Evolutionary conservation across 2,113 vertebrate species (phyloP), one percentile per base, ranked within the genome.

Genomic region (Brachirus orientalis): DNA sequence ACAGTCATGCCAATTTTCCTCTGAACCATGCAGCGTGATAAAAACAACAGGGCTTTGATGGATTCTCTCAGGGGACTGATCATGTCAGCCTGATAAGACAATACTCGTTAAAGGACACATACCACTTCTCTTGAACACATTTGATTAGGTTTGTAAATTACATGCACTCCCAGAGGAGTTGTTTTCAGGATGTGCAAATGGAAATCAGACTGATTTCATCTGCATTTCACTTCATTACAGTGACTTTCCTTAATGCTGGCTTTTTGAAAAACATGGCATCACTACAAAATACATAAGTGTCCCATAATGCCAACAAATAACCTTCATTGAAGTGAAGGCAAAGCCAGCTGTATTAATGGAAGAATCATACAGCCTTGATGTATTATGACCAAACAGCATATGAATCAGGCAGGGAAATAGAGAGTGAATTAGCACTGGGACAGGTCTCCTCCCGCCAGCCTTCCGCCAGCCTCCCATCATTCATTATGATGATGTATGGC

Each of bases 401-500:
- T 91, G 86, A 91, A 89, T 90, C 86, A 88, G 63, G 63, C 69
- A 18, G 69, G 51, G 77, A 83, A 83, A 90, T 74, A 78, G 71
- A 88, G 79, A 90, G 79, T 77, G 83, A 89, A 90, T 91, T 86
- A 86, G 86, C 79, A 84, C 79, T 7, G 28, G 67, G 77, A 85
- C 86, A 77, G 78, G 64, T 73, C 84, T 78, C 84, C 86, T 86
- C 76, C 79, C 74, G 28, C 57, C 78, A 67, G 78, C 77, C 75
- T 68, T 75, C 70, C 64, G 19, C 72, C 76, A 72, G 75, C 77
- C 69, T 86, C 84, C 83, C 75, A 86, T 88, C 85, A 89, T 90
- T 88, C 75, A 79, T 90, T 89, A 87, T 68, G 54, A 91, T 93
- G 90, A 93, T 90, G 77, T 84, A 91, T 86, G 62, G 65, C 72